Percentiles rank a stretch among this genome's conserved stretches.
These are phyloP conservation scores for Coptodon rendalli DNA, from an alignment of 2,113 vertebrate genomes.

Conservation along the genomic window DNA sequence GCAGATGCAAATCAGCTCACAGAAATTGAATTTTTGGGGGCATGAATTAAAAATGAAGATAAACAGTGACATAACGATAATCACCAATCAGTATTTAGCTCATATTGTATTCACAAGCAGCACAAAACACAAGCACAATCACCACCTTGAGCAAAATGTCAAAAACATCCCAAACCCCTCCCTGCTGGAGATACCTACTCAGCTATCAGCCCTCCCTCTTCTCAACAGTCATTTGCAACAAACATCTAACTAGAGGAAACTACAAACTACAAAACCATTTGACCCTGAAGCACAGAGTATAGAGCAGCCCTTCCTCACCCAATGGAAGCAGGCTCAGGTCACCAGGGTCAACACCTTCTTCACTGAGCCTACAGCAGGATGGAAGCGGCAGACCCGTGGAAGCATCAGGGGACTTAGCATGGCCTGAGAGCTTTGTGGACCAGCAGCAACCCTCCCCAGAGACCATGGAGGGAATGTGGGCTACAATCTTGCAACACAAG, in stretches of 20 bases:
- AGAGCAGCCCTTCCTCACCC: constrained; percentile 35
- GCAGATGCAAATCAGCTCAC: background rate
- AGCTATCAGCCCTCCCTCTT: background rate
- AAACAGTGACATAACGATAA: background rate
- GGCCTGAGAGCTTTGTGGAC: constrained; percentile 41
- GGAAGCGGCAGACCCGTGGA: constrained; percentile 24
- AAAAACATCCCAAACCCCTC: constrained; percentile 2
- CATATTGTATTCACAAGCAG: background rate
- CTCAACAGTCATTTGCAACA: constrained; percentile 54
- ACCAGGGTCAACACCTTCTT: constrained; percentile 63
- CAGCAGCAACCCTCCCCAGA: constrained; percentile 20
- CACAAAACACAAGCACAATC: background rate
- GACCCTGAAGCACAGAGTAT: constrained; percentile 59
- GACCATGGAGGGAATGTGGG: background rate
- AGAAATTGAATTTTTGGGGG: background rate
- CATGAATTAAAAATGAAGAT: background rate
- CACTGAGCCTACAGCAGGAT: constrained; percentile 49
- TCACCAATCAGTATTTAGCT: background rate
- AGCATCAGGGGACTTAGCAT: constrained; percentile 30
- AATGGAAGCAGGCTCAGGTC: constrained; percentile 50
- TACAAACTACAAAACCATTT: constrained; percentile 63
- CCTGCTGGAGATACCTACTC: background rate
- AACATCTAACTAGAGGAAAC: constrained; percentile 65
- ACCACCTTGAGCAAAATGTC: constrained; percentile 19
- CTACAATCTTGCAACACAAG: background rate